Evolutionary conservation across 1,140 invertebrate genomes (phyloP).

Genomic region (Plutomurus gul): DNA sequence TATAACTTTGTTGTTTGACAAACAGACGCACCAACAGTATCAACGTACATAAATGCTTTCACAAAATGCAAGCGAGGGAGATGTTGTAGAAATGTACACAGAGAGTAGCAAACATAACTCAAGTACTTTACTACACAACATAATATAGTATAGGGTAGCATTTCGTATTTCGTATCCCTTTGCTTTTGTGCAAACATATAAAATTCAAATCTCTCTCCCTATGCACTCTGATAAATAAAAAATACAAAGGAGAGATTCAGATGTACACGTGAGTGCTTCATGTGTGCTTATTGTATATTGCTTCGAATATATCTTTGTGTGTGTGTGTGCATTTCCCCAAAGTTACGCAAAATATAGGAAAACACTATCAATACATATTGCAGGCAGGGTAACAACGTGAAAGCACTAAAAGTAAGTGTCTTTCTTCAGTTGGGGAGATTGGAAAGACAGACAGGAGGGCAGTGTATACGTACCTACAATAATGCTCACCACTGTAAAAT

Average conservation of each 20-base stretch:
- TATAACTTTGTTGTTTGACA: too few species aligned
- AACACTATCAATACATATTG: conserved; percentile 10
- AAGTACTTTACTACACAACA: too few species aligned
- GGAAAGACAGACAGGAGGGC: not conserved
- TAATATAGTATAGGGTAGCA: too few species aligned
- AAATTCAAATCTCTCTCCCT: conserved; percentile 21
- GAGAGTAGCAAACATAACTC: too few species aligned
- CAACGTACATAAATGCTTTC: too few species aligned
- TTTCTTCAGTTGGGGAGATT: not conserved
- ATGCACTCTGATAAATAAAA: conserved; percentile 22
- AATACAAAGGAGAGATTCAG: conserved; percentile 8
- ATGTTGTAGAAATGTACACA: too few species aligned
- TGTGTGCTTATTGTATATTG: conserved; percentile 27
- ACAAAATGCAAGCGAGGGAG: too few species aligned
- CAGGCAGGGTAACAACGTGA: too few species aligned
- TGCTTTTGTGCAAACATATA: not conserved
- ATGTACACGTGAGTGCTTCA: conserved; percentile 7
- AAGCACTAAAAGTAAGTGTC: conserved; percentile 24
- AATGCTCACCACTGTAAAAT: too few species aligned
- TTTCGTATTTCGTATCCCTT: not conserved
- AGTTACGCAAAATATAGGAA: conserved; percentile 20
- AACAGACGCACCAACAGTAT: too few species aligned
- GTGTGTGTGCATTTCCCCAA: not conserved
- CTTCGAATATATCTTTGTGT: not conserved
- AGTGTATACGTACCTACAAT: too few species aligned